Evolutionary conservation across 1,140 invertebrate species (phyloP), one percentile per base, ranked within the genome.

Genomic region (Caenorhabditis briggsae): DNA sequence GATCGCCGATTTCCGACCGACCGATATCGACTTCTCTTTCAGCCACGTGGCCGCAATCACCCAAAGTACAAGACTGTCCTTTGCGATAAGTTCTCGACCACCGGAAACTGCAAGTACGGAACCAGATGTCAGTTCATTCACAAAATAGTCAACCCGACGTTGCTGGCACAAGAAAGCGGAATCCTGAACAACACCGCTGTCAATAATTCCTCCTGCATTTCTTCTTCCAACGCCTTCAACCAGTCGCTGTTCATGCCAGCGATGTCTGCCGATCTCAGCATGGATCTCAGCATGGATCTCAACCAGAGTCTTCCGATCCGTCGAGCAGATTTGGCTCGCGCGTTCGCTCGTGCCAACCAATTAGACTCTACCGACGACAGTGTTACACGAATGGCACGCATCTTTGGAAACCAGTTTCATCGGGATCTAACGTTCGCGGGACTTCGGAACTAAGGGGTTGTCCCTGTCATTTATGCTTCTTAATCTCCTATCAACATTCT

Each of bases 31-130:
- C 5, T 58, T 5, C 1, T 18, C 25, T 23, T 90, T 88, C 55
- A 88, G 90, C 23, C 70, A 82, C 53, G 89, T 90, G 82, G 91
- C 89, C 61, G 85, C 20, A 43, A 82, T 65, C 53, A 84, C 87
- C 59, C 82, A 16, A 87, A 87, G 82, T 87, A 87, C 82, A 87
- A 87, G 56, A 87, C 86, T 3, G 82, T 84, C 8, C 86, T 87
- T 18, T 87, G 86, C 23, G 86, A 87, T 25, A 87, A 87, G 58
- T 87, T 84, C 61, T 23, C 41, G 0, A 56, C 20, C 7, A 83
- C 82, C 12, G 86, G 86, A 20, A n/a, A 82, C n/a, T 87, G 86
- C 86, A 65, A 55, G 43, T 86, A 86, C 23, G 82, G 86, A 14
- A 55, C 65, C 23, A 23, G 56, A 20, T 86, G 84, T 23, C 65